A percentile compares a stretch with the other conserved stretches of the same genome.
These are phyloP conservation scores for Tenthredo notha DNA, from an alignment of 2,888 invertebrate species.

Conservation along the genomic window DNA sequence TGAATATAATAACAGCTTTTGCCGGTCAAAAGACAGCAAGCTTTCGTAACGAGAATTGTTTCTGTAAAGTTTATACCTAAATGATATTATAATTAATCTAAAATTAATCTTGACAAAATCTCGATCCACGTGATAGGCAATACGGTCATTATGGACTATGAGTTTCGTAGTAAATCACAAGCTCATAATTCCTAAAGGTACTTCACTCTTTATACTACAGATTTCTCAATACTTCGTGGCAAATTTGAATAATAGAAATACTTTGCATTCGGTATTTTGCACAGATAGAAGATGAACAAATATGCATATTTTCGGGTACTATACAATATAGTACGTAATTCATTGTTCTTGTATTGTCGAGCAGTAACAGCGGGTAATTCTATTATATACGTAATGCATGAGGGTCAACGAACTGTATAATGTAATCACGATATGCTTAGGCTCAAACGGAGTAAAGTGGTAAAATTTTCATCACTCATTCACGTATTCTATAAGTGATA, in stretches of 20 bases:
- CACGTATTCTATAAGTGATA: not conserved
- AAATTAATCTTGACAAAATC: constrained; percentile 1
- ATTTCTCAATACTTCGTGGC: not conserved
- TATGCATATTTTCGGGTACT: not conserved
- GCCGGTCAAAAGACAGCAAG: not conserved
- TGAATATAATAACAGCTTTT: not conserved
- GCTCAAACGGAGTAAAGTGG: not conserved
- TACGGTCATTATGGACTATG: not conserved
- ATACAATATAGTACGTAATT: constrained; percentile 8
- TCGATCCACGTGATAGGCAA: no score
- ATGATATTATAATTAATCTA: not conserved
- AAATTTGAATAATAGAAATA: constrained; percentile 9
- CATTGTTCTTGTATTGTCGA: constrained; percentile 16
- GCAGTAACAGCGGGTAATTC: constrained; percentile 9
- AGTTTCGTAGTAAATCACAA: not conserved
- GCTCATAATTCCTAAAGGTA: not conserved
- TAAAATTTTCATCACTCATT: not conserved
- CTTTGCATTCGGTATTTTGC: not conserved
- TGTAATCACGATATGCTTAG: constrained; percentile 5
- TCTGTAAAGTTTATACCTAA: not conserved
- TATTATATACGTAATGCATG: constrained; percentile 16
- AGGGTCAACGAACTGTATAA: constrained; percentile 26
- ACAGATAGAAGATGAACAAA: not conserved
- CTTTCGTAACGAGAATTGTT: not conserved
- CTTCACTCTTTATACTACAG: not conserved